phyloP scores from a whole-genome alignment of 2,797 vertebrate species.

The Aplochiton taeniatus region DNA sequence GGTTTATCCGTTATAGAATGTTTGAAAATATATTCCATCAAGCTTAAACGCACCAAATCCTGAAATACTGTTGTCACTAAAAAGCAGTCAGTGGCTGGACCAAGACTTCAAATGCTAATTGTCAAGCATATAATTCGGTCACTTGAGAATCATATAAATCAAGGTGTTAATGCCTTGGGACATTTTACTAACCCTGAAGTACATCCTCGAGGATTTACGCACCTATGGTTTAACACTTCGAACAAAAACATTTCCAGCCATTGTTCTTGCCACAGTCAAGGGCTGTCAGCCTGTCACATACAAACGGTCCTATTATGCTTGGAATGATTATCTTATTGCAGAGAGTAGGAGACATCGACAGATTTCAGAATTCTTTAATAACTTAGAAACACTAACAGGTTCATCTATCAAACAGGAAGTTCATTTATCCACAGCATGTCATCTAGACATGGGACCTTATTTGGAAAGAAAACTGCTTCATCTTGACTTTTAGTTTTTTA shows the following conservation, averaged over 20 bases:
- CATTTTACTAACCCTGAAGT: constrained; percentile 28
- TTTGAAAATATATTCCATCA: too few relatives aligned
- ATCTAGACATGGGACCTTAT: too few relatives aligned
- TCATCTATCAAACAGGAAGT: neutral
- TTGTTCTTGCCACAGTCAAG: constrained; percentile 36
- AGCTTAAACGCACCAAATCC: too few relatives aligned
- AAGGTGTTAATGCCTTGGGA: constrained; percentile 37
- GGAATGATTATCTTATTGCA: neutral
- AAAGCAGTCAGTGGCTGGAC: too few relatives aligned
- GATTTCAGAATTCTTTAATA: neutral
- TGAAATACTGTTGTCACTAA: too few relatives aligned
- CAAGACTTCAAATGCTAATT: neutral
- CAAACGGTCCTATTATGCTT: neutral
- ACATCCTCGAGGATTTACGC: constrained; percentile 24
- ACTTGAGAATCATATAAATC: constrained; percentile 27
- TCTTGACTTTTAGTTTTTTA: too few relatives aligned
- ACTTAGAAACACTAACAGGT: neutral
- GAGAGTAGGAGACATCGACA: neutral
- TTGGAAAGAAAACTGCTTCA: too few relatives aligned
- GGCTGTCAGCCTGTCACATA: too few relatives aligned
- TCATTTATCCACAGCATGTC: too few relatives aligned
- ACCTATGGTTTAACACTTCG: constrained; percentile 8
- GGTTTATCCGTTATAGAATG: too few relatives aligned
- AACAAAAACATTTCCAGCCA: constrained; percentile 27
- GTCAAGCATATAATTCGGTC: constrained; percentile 8